Conservation (phyloP, 1,140 invertebrate species). For the Galleria mellonella region DNA sequence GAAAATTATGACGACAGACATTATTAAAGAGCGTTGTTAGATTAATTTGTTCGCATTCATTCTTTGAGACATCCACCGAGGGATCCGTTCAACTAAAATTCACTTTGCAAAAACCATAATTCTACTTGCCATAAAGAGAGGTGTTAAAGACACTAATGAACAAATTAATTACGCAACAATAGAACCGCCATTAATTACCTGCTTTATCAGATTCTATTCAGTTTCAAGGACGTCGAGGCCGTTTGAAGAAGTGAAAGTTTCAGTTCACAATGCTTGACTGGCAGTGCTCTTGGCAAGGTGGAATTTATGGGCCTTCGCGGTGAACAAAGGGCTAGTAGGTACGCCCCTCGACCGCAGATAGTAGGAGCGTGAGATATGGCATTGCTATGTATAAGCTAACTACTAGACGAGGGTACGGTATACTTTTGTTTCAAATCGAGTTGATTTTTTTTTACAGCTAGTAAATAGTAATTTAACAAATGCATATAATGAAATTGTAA, state of each 20-base stretch:
- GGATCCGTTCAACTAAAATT: neutral
- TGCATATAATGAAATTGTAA: too few relatives aligned
- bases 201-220: constrained; percentile 20
- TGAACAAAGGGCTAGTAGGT: constrained; percentile 5
- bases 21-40: too few relatives aligned
- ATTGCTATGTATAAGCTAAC: neutral
- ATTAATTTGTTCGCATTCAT: too few relatives aligned
- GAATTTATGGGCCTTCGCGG: constrained; percentile 6
- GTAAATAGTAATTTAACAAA: too few relatives aligned
- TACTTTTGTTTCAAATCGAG: too few relatives aligned
- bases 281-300: neutral
- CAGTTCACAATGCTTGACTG: constrained; percentile 22
- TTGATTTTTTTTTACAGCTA: too few relatives aligned
- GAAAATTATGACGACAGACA: too few relatives aligned
- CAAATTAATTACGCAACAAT: constrained; percentile 54
- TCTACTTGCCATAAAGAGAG: constrained; percentile 1
- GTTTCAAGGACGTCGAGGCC: constrained; percentile 12
- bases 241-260: constrained; percentile 42
- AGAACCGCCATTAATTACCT: constrained; percentile 35
- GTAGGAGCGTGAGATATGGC: neutral
- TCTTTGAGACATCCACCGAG: neutral
- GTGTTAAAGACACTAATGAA: constrained; percentile 39
- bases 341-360: neutral
- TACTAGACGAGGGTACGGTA: neutral
- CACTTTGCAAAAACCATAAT: neutral